A percentile compares a stretch with the other conserved stretches of the same genome.
Conservation (phyloP, 2,797 vertebrate genomes). For the Silurus lanzhouensis region DNA sequence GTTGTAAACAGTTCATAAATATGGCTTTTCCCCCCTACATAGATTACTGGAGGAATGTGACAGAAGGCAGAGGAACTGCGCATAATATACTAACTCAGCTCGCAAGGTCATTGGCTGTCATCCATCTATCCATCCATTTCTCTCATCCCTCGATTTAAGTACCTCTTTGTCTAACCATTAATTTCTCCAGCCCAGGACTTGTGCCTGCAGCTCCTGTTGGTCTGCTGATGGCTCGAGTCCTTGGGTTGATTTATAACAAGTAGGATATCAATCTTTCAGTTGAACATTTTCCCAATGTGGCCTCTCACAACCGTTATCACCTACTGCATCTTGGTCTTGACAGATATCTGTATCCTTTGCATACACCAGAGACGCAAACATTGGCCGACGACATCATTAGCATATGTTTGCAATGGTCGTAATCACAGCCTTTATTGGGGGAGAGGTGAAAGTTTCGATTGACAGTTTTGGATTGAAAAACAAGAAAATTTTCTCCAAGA, state of each 20-base stretch:
- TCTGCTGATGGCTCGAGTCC: conserved; percentile 56
- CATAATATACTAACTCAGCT: conserved; percentile 49
- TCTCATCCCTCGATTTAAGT: conserved; percentile 30
- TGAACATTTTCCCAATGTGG: not conserved
- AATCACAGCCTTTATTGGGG: not conserved
- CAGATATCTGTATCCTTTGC: conserved; percentile 9
- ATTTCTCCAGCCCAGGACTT: conserved; percentile 24
- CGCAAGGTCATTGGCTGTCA: conserved; percentile 52
- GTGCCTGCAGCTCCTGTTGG: conserved; percentile 48
- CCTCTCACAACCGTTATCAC: not conserved
- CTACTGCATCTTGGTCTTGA: not conserved
- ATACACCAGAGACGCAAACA: not conserved
- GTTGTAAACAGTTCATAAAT: conserved; percentile 44
- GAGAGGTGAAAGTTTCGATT: not conserved
- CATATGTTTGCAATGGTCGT: not conserved
- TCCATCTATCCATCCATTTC: conserved; percentile 39
- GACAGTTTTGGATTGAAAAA: not conserved
- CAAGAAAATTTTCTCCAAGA: not conserved
- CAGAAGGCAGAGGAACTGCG: conserved; percentile 20
- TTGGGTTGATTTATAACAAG: conserved; percentile 63
- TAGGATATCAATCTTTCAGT: conserved; percentile 15
- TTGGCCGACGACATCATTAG: not conserved
- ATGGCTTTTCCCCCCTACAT: conserved; percentile 33
- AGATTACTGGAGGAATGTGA: conserved; percentile 39
- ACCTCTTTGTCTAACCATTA: conserved; percentile 43